Conservation (phyloP, 2,797 vertebrate species). For the Coluber constrictor region DNA sequence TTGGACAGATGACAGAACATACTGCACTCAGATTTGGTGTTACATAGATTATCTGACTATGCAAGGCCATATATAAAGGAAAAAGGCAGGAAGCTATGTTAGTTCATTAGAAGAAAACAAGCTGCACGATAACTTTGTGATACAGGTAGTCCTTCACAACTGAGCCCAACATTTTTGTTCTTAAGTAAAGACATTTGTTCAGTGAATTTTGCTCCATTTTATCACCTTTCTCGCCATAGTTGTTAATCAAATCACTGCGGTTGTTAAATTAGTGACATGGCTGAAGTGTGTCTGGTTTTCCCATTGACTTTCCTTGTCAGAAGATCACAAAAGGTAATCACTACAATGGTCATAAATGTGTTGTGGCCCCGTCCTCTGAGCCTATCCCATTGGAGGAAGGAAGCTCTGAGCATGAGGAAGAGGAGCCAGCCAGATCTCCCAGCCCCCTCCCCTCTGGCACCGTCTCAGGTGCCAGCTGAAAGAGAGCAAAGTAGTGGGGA, state of each 20-base stretch:
- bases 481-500: too few species aligned
- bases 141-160: neutral
- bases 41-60: neutral
- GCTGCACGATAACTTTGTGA: neutral
- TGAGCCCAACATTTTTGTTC: neutral
- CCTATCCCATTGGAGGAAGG: too few species aligned
- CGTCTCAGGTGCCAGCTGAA: too few species aligned
- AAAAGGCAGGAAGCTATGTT: neutral
- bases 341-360: neutral
- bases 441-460: too few species aligned
- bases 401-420: too few species aligned
- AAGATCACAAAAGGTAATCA: neutral
- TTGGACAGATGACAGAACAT: neutral
- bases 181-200: neutral
- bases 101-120: neutral
- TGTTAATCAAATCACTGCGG: neutral
- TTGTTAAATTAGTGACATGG: neutral
- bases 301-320: neutral
- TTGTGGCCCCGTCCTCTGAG: too few species aligned
- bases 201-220: neutral
- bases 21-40: neutral
- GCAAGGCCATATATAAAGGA: neutral
- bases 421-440: too few species aligned
- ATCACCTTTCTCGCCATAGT: neutral
- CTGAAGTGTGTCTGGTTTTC: neutral